Conservation (phyloP, 2,888 invertebrate genomes). For the Eumacrocentrus americanus region DNA sequence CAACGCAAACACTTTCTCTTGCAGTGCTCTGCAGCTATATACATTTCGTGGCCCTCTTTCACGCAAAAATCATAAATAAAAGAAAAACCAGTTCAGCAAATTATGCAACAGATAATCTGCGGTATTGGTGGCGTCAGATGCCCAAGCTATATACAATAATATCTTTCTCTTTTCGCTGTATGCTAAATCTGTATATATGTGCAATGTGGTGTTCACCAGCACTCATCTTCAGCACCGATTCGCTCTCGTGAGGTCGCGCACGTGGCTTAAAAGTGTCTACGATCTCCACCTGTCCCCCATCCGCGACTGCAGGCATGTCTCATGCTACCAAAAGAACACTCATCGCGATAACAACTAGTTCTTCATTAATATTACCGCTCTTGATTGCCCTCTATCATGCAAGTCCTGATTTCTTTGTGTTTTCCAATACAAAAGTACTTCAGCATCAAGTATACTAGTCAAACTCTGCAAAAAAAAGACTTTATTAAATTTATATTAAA, state of each 20-base stretch:
- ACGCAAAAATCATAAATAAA: not conserved
- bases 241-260: conserved; percentile 19
- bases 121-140: not conserved
- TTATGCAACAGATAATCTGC: conserved; percentile 3
- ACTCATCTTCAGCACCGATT: conserved; percentile 4
- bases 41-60: not conserved
- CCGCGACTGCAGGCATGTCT: too few relatives aligned
- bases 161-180: conserved; percentile 4
- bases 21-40: not conserved
- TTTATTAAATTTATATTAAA: too few relatives aligned
- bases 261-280: conserved; percentile 9
- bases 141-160: not conserved
- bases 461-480: too few relatives aligned
- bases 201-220: not conserved
- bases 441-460: too few relatives aligned
- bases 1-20: not conserved
- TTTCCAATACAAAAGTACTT: not conserved
- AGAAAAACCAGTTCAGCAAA: conserved; percentile 22
- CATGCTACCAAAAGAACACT: too few relatives aligned
- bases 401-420: not conserved
- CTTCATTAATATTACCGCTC: not conserved
- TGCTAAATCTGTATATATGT: not conserved
- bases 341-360: not conserved
- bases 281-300: not conserved
- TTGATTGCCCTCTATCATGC: not conserved